Conservation (phyloP, 2,888 invertebrate genomes). For the Stenchaetothrips biformis region DNA sequence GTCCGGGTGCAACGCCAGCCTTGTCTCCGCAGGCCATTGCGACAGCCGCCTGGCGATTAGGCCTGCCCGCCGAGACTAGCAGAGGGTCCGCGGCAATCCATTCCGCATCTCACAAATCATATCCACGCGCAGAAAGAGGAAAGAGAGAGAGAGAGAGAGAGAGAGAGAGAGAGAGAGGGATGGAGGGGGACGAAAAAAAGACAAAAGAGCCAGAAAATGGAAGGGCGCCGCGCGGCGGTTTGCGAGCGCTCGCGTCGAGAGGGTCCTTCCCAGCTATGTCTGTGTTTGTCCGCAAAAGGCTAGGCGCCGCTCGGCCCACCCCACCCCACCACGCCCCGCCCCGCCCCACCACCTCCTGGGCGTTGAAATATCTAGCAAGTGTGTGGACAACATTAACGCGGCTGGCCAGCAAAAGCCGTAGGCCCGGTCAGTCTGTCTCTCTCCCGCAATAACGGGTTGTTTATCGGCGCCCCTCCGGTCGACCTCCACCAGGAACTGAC, state of each 20-base stretch:
- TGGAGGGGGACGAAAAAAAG: neutral
- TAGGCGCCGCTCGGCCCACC: neutral
- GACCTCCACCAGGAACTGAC: neutral
- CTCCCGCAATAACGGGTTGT: constrained; percentile 12
- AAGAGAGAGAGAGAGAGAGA: neutral
- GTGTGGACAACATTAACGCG: constrained; percentile 14
- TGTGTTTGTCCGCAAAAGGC: constrained; percentile 15
- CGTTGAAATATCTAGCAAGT: constrained; percentile 21
- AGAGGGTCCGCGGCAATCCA: neutral
- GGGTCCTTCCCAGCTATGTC: neutral
- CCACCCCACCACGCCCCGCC: neutral
- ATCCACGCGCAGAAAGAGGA: neutral
- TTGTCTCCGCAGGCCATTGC: neutral
- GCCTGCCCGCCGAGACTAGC: neutral
- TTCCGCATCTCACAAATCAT: constrained; percentile 6
- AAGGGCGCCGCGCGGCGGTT: neutral
- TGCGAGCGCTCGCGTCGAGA: neutral
- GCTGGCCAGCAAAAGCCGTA: neutral
- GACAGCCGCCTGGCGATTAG: neutral
- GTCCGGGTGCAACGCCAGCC: neutral
- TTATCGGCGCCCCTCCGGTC: neutral
- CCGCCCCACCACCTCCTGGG: neutral
- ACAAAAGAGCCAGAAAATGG: neutral
- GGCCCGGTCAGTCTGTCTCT: neutral
- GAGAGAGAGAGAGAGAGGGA: neutral